These are phyloP conservation scores for Lepisosteus oculatus DNA, from an alignment of 2,113 vertebrate genomes.

Conservation along the genomic window DNA sequence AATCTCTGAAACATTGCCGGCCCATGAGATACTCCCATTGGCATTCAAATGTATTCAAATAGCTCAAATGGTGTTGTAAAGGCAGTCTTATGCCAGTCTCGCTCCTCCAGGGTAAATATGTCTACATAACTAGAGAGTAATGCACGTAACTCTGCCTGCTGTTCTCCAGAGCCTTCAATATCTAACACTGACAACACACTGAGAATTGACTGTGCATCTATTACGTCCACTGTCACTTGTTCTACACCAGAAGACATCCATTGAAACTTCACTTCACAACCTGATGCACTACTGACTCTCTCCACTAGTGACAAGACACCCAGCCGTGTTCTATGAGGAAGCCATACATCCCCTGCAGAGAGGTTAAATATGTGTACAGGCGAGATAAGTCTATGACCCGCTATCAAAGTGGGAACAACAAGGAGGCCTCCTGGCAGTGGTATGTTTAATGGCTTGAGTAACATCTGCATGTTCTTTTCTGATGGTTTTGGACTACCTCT, in stretches of 20 bases:
- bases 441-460: no score
- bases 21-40: slow-evolving; percentile 14
- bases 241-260: not conserved
- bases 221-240: slow-evolving; percentile 2
- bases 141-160: not conserved
- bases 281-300: not conserved
- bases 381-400: no score
- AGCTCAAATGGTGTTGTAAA: slow-evolving; percentile 16
- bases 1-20: slow-evolving; percentile 9
- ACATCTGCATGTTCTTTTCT: no score
- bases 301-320: slow-evolving; percentile 2
- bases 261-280: slow-evolving; percentile 17
- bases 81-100: slow-evolving; percentile 2
- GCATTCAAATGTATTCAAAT: slow-evolving; percentile 1
- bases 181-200: not conserved
- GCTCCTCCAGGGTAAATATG: slow-evolving; percentile 9
- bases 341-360: no score
- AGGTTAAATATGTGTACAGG: no score
- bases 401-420: no score
- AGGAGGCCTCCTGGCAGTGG: no score
- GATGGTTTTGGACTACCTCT: no score
- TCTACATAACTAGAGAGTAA: slow-evolving; percentile 8
- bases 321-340: no score
- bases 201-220: not conserved
- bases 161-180: slow-evolving; percentile 7